Evolutionary conservation across 2,797 vertebrate species (phyloP).

Genomic region (Clamator glandarius): DNA sequence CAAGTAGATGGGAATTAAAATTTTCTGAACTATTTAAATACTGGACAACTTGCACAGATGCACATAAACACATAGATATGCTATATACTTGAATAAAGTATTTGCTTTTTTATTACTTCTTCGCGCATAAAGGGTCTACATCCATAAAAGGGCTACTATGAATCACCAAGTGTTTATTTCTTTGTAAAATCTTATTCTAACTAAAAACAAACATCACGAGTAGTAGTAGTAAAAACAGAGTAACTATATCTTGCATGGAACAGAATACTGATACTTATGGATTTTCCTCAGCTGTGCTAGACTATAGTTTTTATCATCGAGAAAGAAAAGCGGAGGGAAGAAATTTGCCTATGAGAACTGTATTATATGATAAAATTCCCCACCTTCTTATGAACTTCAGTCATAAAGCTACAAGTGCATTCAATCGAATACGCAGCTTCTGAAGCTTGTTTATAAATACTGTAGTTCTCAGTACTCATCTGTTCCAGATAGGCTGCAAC

Average conservation of each 20-base stretch:
- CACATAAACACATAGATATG: background rate
- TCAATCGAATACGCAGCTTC: slow-evolving; percentile 86
- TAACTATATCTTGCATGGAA: background rate
- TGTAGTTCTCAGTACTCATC: slow-evolving; percentile 87
- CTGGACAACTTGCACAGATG: background rate
- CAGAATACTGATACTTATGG: fast-evolving
- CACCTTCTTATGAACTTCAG: slow-evolving; percentile 87
- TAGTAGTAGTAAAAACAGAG: background rate
- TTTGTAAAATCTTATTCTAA: background rate
- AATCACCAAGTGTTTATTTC: background rate
- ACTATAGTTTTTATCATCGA: background rate
- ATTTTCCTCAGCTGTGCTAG: background rate
- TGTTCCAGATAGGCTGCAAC: slow-evolving; percentile 92
- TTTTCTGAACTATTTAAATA: background rate
- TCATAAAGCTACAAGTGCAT: slow-evolving; percentile 89
- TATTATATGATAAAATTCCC: background rate
- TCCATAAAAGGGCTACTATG: background rate
- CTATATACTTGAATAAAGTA: background rate
- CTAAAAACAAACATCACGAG: background rate
- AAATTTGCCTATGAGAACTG: background rate
- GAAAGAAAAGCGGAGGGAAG: background rate
- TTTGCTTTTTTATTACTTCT: background rate
- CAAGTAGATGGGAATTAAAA: background rate
- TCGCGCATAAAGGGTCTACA: background rate
- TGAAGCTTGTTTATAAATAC: slow-evolving; percentile 84